Percentiles rank a stretch among this genome's conserved stretches.
Conservation (phyloP, 2,888 invertebrate species). For the Luperina testacea region DNA sequence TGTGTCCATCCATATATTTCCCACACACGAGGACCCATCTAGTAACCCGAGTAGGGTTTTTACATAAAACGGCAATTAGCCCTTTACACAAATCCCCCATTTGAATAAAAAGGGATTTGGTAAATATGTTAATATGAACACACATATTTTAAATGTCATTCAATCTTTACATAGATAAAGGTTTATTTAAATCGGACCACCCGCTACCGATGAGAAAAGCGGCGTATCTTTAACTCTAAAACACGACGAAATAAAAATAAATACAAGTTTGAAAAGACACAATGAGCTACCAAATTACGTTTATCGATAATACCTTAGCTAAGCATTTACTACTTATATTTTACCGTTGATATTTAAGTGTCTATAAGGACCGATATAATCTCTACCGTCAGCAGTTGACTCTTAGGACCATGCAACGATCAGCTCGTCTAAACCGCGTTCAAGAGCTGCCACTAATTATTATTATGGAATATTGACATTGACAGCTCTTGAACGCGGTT, state of each 20-base stretch:
- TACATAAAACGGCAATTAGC: slow-evolving; percentile 61
- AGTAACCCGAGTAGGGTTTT: slow-evolving; percentile 11
- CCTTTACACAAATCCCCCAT: slow-evolving; percentile 42
- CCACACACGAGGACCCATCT: slow-evolving; percentile 10
- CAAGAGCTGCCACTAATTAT: not conserved
- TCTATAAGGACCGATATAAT: no score
- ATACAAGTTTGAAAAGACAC: not conserved
- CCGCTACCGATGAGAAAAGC: not conserved
- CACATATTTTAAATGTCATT: slow-evolving; percentile 6
- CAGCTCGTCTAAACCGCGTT: not conserved
- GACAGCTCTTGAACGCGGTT: not conserved
- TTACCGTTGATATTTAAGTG: not conserved
- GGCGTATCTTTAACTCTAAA: not conserved
- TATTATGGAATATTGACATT: not conserved
- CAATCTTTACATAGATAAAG: not conserved
- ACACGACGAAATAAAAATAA: not conserved
- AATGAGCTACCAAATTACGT: not conserved
- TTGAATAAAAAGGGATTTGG: slow-evolving; percentile 40
- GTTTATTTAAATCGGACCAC: not conserved
- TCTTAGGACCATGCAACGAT: not conserved
- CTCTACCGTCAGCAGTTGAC: not conserved
- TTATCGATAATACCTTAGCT: not conserved
- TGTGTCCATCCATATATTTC: slow-evolving; percentile 45
- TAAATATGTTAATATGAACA: slow-evolving; percentile 11
- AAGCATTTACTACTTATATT: not conserved